These are phyloP conservation scores for Eupithecia exiguata DNA, from an alignment of 2,888 invertebrate genomes.

Conservation along the genomic window DNA sequence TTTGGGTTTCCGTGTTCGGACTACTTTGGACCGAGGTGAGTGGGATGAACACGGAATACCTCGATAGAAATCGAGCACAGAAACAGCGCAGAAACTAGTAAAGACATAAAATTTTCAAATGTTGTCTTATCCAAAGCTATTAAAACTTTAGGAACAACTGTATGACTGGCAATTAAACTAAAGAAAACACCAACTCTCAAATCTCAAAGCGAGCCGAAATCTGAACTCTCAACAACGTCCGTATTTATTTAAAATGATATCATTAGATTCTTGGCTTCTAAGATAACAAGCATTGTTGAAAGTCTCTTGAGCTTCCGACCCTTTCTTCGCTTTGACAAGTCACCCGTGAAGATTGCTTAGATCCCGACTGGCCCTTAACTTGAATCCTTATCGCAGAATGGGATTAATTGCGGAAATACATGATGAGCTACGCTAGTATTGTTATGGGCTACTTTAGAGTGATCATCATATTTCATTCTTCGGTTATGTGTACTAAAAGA, in stretches of 20 bases:
- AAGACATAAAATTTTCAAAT: not conserved
- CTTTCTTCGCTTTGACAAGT: conserved; percentile 83
- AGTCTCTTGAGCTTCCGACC: conserved; percentile 81
- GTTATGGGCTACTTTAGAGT: conserved; percentile 36
- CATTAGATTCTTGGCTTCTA: conserved; percentile 80
- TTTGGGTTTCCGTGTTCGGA: too few species aligned
- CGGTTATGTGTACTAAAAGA: not conserved
- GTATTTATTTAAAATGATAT: conserved; percentile 79
- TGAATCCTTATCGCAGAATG: conserved; percentile 79
- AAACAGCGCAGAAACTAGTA: too few species aligned
- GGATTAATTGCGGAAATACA: conserved; percentile 83
- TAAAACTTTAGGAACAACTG: not conserved
- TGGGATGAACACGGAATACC: too few species aligned
- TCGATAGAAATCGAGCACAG: too few species aligned
- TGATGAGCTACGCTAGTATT: conserved; percentile 74
- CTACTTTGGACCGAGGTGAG: too few species aligned
- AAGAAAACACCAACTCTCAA: conserved; percentile 5
- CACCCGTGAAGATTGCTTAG: conserved; percentile 84
- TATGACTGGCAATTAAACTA: conserved; percentile 8
- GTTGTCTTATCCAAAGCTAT: not conserved
- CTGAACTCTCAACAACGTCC: conserved; percentile 36
- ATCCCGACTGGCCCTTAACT: conserved; percentile 81
- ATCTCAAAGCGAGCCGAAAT: conserved; percentile 10
- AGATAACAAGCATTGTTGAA: conserved; percentile 84
- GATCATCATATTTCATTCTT: conserved; percentile 5